Evolutionary conservation across 2,113 vertebrate genomes (phyloP), one percentile per base, ranked within the genome.

Genomic region (Lepus americanus): DNA sequence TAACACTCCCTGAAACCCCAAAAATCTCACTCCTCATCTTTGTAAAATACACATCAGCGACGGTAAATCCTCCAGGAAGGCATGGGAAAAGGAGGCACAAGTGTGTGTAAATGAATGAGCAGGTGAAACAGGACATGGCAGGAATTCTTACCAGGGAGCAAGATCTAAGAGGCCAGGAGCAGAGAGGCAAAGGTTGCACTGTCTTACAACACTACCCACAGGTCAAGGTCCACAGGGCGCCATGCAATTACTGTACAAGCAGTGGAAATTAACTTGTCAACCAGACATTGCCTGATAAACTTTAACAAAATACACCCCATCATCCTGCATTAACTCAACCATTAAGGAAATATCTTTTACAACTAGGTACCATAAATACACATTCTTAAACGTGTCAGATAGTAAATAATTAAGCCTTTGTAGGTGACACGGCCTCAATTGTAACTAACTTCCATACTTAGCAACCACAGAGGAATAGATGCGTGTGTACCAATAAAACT

Each of bases 141-240:
- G 27, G 7, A 82, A 66, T 11, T 11, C 64, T 61, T 51, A 9
- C 0, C 4, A 27, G 23, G 20, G 25, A 81, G 27, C 0, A 4
- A 11, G 70, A 74, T 9, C 0, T 6, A 20, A 79, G 44, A 82
- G 25, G 13, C 16, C 4, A 55, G 53, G 81, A 39, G 23, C 6
- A 36, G 70, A 11, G 11, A 9, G 31, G 0, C 6, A 55, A 69
- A 1, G 8, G 27, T 22, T 17, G 29, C 1, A 4, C 23, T 10
- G 4, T 10, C 6, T 31, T 9, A 2, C 16, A 27, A 9, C 73
- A 4, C 20, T 36, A 29, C 16, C 25, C 8, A 29, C 0, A 5
- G 17, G 53, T 29, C 69, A 22, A 17, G 3, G 4, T 23, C 63
- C 20, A 72, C 23, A 5, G 3, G 51, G 44, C 23, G 17, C 33